A percentile compares a stretch with the other conserved stretches of the same genome.
Evolutionary conservation across 2,888 invertebrate species (phyloP).

Genomic region (Pristionchus arcanus): DNA sequence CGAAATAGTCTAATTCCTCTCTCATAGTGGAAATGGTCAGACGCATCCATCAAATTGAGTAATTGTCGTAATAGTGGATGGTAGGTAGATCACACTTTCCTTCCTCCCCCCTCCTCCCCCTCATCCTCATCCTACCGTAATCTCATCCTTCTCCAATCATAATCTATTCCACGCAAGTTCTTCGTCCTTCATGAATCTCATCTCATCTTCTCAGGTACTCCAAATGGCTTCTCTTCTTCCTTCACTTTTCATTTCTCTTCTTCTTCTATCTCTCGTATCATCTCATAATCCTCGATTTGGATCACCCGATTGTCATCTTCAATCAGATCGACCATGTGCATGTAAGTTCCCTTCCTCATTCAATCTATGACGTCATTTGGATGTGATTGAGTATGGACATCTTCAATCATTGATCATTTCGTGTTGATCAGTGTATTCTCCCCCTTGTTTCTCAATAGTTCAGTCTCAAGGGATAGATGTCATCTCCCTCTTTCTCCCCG

Average conservation of each 20-base stretch:
- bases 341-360: not conserved
- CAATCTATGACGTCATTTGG: not conserved
- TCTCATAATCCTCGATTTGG: not conserved
- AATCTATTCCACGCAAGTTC: slow-evolving; percentile 12
- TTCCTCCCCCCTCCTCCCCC: not conserved
- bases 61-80: not conserved
- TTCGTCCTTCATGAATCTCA: slow-evolving; percentile 24
- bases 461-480: slow-evolving; percentile 20
- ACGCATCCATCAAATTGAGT: not conserved
- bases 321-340: slow-evolving; percentile 30
- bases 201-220: slow-evolving; percentile 39
- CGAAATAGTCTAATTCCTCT: not conserved
- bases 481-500: not conserved
- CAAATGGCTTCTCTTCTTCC: not conserved
- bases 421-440: not conserved
- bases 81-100: not conserved
- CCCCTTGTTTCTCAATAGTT: slow-evolving; percentile 33
- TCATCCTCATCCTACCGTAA: slow-evolving; percentile 40
- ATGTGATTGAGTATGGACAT: not conserved
- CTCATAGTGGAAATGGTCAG: not conserved
- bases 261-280: slow-evolving; percentile 2
- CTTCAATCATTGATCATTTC: not conserved
- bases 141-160: not conserved
- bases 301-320: slow-evolving; percentile 37
- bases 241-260: slow-evolving; percentile 19